Percentiles rank a stretch among this genome's conserved stretches.
Evolutionary conservation across 1,140 invertebrate genomes (phyloP).

Genomic region (Drosophila lacteicornis): DNA sequence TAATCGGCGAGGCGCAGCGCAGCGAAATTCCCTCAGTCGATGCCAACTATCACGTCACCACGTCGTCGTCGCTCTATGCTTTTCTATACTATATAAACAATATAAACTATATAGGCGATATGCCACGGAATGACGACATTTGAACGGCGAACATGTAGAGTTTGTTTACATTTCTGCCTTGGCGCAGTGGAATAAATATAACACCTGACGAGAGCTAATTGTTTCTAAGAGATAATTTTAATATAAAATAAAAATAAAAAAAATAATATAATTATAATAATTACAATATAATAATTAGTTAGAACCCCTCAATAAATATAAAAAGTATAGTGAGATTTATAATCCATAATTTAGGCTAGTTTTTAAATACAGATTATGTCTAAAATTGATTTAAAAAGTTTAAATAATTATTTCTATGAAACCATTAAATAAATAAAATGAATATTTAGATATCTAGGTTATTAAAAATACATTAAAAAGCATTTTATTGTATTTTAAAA

Average conservation of each 20-base stretch:
- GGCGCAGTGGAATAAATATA: constrained; percentile 2
- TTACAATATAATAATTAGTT: too few species aligned
- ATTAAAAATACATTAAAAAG: neutral
- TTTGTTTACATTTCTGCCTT: constrained; percentile 28
- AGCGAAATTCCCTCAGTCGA: constrained; percentile 14
- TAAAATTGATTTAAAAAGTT: neutral
- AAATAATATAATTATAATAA: neutral
- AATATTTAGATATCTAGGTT: too few species aligned
- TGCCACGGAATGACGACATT: constrained; percentile 33
- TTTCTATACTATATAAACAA: constrained; percentile 1
- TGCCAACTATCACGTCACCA: constrained; percentile 42
- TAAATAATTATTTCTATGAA: too few species aligned
- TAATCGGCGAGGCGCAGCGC: constrained; percentile 1
- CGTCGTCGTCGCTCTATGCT: constrained; percentile 15
- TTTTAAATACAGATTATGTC: neutral
- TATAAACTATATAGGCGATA: constrained; percentile 11
- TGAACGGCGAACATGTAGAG: constrained; percentile 9
- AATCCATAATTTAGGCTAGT: neutral
- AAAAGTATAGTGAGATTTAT: too few species aligned
- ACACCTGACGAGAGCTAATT: neutral
- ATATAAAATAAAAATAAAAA: too few species aligned
- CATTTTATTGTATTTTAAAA: neutral
- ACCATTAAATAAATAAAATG: neutral
- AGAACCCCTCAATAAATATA: too few species aligned
- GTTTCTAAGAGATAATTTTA: too few species aligned